Conservation (phyloP, 2,888 invertebrate species). For the Monoplex corrugatus region DNA sequence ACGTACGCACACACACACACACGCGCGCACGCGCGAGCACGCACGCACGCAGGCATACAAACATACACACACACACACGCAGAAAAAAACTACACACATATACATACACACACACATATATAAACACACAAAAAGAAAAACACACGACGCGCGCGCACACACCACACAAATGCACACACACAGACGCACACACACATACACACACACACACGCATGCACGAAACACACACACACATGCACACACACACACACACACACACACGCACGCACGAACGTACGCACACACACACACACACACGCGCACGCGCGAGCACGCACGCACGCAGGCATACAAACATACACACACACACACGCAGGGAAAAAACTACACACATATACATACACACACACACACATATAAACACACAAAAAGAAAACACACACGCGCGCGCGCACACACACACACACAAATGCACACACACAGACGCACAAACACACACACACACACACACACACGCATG, state of each 20-base stretch:
- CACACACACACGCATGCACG: neutral
- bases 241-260: no score
- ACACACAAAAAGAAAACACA: neutral
- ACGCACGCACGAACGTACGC: no score
- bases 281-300: neutral
- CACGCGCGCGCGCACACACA: neutral
- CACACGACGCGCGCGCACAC: neutral
- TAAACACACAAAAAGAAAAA: neutral
- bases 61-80: no score
- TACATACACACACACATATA: neutral
- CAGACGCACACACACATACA: neutral
- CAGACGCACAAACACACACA: conserved; percentile 16
- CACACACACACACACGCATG: neutral
- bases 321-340: neutral
- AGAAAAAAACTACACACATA: no score
- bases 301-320: neutral
- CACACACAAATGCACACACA: neutral
- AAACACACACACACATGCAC: no score
- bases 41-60: no score
- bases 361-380: neutral
- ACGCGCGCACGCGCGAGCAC: no score
- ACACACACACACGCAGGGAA: neutral
- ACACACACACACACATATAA: neutral
- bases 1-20: no score
- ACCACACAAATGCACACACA: neutral